Evolutionary conservation across 2,797 vertebrate species (phyloP).

Genomic region (Hapalemur alaotrensis): DNA sequence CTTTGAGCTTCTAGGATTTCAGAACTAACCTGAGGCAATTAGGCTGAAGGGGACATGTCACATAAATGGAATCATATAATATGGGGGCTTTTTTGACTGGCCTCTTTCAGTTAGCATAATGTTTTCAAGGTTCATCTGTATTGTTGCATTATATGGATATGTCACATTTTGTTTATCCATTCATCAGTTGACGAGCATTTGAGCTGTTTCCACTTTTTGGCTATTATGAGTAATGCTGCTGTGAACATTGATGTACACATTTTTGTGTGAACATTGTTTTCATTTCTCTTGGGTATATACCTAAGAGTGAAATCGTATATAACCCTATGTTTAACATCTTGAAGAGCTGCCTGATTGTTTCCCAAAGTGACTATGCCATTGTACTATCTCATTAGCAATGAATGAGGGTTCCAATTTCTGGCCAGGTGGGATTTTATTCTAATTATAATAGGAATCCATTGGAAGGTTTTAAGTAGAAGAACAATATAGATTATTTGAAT

Average conservation of each 20-base stretch:
- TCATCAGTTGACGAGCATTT: not conserved
- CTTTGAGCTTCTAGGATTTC: constrained; percentile 13
- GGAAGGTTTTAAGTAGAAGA: not conserved
- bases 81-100: not conserved
- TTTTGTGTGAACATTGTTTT: not conserved
- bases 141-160: not conserved
- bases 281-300: not conserved
- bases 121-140: not conserved
- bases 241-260: not conserved
- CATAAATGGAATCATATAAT: not conserved
- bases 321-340: not conserved
- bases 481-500: not conserved
- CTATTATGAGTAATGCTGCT: not conserved
- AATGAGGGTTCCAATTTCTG: not conserved
- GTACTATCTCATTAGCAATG: not conserved
- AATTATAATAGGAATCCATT: not conserved
- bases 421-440: not conserved
- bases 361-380: not conserved
- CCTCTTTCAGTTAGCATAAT: not conserved
- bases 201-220: not conserved
- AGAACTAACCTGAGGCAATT: constrained; percentile 21
- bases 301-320: not conserved
- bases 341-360: not conserved
- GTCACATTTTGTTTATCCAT: constrained; percentile 11
- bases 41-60: not conserved